These are phyloP conservation scores for Galeopsomyia nigrocyanea DNA, from an alignment of 2,888 invertebrate species.

Conservation along the genomic window DNA sequence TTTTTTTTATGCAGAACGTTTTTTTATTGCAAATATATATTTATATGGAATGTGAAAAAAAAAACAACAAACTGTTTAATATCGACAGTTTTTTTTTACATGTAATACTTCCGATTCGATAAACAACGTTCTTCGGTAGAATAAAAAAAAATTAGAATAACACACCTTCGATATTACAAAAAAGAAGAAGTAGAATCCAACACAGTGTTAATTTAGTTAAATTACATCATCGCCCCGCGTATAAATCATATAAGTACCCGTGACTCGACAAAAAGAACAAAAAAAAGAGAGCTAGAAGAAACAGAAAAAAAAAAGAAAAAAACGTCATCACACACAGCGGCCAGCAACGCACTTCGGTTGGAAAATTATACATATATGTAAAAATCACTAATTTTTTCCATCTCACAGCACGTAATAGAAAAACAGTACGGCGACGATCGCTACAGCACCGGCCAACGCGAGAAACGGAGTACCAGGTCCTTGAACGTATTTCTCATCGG, in stretches of 20 bases:
- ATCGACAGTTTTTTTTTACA: background rate
- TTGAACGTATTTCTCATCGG: conserved; percentile 47
- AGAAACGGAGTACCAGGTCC: conserved; percentile 52
- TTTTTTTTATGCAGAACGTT: background rate
- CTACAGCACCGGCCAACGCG: conserved; percentile 50
- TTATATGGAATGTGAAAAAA: background rate
- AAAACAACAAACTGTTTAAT: background rate
- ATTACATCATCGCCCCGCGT: too few species aligned
- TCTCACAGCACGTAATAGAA: conserved; percentile 33
- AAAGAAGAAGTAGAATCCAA: too few species aligned
- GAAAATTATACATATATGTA: too few species aligned
- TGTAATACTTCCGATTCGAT: background rate
- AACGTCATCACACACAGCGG: too few species aligned
- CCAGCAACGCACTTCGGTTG: too few species aligned
- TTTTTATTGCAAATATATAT: conserved; percentile 19
- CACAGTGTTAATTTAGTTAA: background rate
- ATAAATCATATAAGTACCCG: too few species aligned
- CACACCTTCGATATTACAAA: too few species aligned
- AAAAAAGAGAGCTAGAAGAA: too few species aligned
- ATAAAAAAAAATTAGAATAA: too few species aligned
- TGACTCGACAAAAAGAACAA: background rate
- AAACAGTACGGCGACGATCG: conserved; percentile 50
- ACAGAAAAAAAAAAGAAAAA: too few species aligned
- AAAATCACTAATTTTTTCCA: background rate
- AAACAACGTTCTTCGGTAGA: background rate